These are phyloP conservation scores for Huso huso DNA, from an alignment of 2,797 vertebrate genomes.

Conservation along the genomic window DNA sequence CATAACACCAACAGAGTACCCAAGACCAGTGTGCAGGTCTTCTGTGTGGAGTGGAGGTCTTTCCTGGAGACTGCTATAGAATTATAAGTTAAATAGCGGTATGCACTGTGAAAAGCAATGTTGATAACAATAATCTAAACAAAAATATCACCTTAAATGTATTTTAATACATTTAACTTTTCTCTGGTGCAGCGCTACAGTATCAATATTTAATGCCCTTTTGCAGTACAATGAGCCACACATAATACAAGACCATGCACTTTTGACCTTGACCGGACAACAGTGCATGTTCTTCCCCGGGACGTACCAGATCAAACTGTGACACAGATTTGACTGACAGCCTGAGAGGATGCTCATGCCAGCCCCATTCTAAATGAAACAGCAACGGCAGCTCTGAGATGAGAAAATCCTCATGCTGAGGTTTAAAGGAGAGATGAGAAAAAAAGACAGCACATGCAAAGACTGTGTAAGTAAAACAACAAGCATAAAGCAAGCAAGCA, in stretches of 20 bases:
- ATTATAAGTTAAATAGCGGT: too few species aligned
- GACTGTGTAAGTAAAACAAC: slow-evolving; percentile 12
- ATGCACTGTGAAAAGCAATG: too few species aligned
- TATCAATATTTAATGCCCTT: too few species aligned
- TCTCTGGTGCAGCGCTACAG: too few species aligned
- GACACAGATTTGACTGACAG: slow-evolving; percentile 78
- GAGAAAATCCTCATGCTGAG: slow-evolving; percentile 75
- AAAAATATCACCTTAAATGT: too few species aligned
- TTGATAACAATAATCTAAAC: too few species aligned
- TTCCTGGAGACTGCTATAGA: too few species aligned
- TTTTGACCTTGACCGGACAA: not conserved
- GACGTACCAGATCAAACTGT: slow-evolving; percentile 80
- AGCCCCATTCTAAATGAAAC: slow-evolving; percentile 82
- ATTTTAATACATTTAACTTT: too few species aligned
- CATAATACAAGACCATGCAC: not conserved
- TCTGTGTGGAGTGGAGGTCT: too few species aligned
- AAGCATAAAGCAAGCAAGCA: not conserved
- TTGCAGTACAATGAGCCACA: too few species aligned
- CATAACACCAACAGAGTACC: too few species aligned
- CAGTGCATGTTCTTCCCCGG: slow-evolving; percentile 24
- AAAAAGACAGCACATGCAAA: slow-evolving; percentile 23
- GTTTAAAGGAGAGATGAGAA: slow-evolving; percentile 22
- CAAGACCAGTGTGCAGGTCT: too few species aligned
- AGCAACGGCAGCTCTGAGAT: slow-evolving; percentile 76
- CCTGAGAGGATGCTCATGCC: slow-evolving; percentile 76